phyloP scores from a whole-genome alignment of 2,888 invertebrate genomes.

The Drosophila austrosaltans region DNA sequence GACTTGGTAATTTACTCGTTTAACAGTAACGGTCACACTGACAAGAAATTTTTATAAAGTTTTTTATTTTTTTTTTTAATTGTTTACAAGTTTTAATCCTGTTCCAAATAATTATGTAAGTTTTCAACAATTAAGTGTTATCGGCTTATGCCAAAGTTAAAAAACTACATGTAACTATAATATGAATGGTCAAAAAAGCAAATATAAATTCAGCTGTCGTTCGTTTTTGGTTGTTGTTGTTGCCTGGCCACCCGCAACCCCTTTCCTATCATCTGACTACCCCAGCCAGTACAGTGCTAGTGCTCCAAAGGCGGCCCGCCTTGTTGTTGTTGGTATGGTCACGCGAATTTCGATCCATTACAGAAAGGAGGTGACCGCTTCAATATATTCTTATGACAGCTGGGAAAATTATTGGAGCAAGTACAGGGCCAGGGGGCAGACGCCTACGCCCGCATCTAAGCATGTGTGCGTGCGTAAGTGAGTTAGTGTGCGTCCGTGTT shows the following conservation, averaged over 20 bases:
- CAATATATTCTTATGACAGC: not conserved
- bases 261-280: conserved; percentile 4
- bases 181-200: conserved; percentile 45
- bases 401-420: conserved; percentile 32
- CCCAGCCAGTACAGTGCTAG: conserved; percentile 1
- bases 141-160: conserved; percentile 29
- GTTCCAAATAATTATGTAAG: conserved; percentile 67
- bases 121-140: conserved; percentile 54
- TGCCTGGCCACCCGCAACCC: conserved; percentile 23
- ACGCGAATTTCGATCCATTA: conserved; percentile 69
- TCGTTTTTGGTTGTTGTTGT: conserved; percentile 39
- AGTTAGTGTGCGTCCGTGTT: conserved; percentile 32
- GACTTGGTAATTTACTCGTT: not conserved
- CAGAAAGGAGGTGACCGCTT: not conserved
- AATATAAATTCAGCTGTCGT: conserved; percentile 66
- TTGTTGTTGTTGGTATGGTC: conserved; percentile 62
- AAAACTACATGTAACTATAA: conserved; percentile 19
- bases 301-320: conserved; percentile 10
- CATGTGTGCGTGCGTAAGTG: conserved; percentile 12
- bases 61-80: conserved; percentile 59
- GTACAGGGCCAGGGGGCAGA: not conserved
- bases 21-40: conserved; percentile 21
- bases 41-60: conserved; percentile 58
- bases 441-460: conserved; percentile 24
- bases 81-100: conserved; percentile 48